A percentile compares a stretch with the other conserved stretches of the same genome.
These are phyloP conservation scores for Nebria ingens DNA, from an alignment of 1,140 invertebrate genomes.

Conservation along the genomic window DNA sequence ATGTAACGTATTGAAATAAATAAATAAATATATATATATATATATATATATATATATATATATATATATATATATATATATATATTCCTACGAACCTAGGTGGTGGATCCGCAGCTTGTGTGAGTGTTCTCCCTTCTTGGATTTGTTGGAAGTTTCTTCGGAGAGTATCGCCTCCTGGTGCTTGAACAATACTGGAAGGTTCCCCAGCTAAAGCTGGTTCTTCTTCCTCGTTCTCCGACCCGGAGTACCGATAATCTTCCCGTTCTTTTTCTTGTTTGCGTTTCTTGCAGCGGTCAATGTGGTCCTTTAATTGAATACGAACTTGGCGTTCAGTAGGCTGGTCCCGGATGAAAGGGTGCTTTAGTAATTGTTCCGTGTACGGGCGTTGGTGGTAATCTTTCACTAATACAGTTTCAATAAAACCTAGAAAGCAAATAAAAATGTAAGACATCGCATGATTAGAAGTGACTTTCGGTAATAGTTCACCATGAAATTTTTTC, in stretches of 20 bases:
- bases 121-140: conserved; percentile 70
- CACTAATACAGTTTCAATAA: conserved; percentile 80
- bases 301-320: conserved; percentile 96
- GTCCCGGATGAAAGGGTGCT: conserved; percentile 95
- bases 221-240: conserved; percentile 83
- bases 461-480: background rate
- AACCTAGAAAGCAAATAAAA: conserved; percentile 36
- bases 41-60: too few species aligned
- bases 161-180: conserved; percentile 79
- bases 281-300: conserved; percentile 95
- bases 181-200: conserved; percentile 81
- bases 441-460: background rate
- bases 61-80: too few species aligned
- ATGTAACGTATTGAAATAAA: too few species aligned
- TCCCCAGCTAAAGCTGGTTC: conserved; percentile 74
- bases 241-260: conserved; percentile 73
- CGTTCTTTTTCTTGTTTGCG: conserved; percentile 83
- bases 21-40: too few species aligned
- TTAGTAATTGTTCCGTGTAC: conserved; percentile 94
- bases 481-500: conserved; percentile 78
- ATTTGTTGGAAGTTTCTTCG: conserved; percentile 96
- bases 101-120: conserved; percentile 33
- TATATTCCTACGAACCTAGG: conserved; percentile 28
- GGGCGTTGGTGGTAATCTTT: conserved; percentile 98
- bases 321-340: conserved; percentile 97